These are phyloP conservation scores for Ophiodon elongatus DNA, from an alignment of 2,113 vertebrate species.

Conservation along the genomic window DNA sequence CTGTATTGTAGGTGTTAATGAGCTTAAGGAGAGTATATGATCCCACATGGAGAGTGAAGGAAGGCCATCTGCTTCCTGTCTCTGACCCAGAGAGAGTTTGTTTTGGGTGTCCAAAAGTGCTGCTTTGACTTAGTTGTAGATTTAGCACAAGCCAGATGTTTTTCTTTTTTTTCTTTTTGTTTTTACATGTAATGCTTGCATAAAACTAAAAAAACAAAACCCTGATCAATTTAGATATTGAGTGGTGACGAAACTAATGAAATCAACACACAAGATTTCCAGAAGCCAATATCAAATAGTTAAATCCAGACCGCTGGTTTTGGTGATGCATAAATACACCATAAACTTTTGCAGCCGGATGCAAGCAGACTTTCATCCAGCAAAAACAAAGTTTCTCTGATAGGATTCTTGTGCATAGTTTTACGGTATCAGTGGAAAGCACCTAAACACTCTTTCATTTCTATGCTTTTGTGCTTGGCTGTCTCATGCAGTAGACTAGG, in stretches of 20 bases:
- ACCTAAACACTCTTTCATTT: constrained; percentile 42
- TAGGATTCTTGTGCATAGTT: constrained; percentile 16
- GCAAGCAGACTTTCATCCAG: background rate
- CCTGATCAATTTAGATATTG: background rate
- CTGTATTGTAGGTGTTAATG: constrained; percentile 73
- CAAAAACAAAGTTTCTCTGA: constrained; percentile 13
- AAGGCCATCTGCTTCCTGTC: constrained; percentile 75
- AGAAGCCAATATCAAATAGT: background rate
- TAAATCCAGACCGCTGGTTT: background rate
- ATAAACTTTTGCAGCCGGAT: background rate
- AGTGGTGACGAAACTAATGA: background rate
- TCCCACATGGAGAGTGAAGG: constrained; percentile 70
- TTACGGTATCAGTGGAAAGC: constrained; percentile 43
- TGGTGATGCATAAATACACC: background rate
- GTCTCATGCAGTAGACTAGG: constrained; percentile 63
- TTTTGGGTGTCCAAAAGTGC: constrained; percentile 47
- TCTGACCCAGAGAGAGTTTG: constrained; percentile 57
- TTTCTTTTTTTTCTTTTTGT: background rate
- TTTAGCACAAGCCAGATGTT: constrained; percentile 16
- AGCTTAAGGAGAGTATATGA: constrained; percentile 68
- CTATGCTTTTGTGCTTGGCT: constrained; percentile 47
- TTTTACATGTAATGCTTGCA: background rate
- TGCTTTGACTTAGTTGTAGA: constrained; percentile 39
- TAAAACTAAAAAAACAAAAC: background rate
- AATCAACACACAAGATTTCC: background rate